Base-by-base conservation (phyloP, 1,140 invertebrate genomes). In the Tribolium castaneum region DNA sequence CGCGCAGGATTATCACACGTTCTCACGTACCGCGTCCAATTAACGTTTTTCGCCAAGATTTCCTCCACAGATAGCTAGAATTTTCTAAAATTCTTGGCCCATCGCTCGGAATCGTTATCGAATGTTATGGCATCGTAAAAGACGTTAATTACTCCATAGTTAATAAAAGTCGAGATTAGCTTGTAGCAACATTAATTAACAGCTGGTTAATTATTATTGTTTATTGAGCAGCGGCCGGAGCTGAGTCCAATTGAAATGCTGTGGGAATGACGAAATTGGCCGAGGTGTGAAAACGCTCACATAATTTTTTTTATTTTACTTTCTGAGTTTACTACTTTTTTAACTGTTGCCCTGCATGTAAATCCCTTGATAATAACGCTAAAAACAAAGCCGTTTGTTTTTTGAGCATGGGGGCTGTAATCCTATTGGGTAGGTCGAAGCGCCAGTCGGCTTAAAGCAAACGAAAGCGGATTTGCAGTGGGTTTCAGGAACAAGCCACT, bases 361-460 rank as follows among this genome's bases (percentile, higher is more conserved):
- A 45, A 45, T 45, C 39, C 39, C n/a, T n/a, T 9, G n/a, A 45
- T 45, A 45, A 45, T 45, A 45, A 45, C 39, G 39, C 39, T 30
- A 45, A 45, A 45, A 45, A 45, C 39, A 45, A 45, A 45, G 7
- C 39, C 9, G 6, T 5, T 45, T n/a, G 39, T 45, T 45, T 45
- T 45, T 45, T 45, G 39, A 45, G 39, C 9, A 6, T 9, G n/a
- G 59, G 59, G 59, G 71, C 52, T 25, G 72, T 78, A 78, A 78
- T 78, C 77, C 59, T 30, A 78, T 78, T 75, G 59, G 56, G 35
- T 62, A 59, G 75, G 78, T 74, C 74, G 77, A 77, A 77, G 77
- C 79, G 75, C 75, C 78, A 78, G 79, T 71, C 80, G 78, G 84
- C 83, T 84, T 84, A 84, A 25, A 82, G 56, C 83, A 84, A 82